Percentiles rank a stretch among this genome's conserved stretches.
phyloP scores from a whole-genome alignment of 1,140 invertebrate genomes.

The Papilio machaon region DNA sequence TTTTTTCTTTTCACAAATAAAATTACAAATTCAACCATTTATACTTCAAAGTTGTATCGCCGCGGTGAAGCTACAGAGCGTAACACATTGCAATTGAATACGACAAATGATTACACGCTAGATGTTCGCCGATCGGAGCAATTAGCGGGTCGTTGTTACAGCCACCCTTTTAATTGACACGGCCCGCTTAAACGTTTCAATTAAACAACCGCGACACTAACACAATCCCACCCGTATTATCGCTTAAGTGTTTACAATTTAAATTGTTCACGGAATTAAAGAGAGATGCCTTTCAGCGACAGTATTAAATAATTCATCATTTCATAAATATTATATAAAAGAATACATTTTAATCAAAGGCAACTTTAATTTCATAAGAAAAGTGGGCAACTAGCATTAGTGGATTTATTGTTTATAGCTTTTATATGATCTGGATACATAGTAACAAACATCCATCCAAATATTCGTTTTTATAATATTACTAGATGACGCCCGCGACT shows the following conservation, averaged over 20 bases:
- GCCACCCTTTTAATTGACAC: conserved; percentile 16
- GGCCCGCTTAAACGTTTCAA: conserved; percentile 33
- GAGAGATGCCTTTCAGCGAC: not conserved
- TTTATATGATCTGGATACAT: no score
- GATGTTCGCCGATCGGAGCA: conserved; percentile 14
- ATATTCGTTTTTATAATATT: no score
- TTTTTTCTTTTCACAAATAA: not conserved
- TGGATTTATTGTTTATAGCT: no score
- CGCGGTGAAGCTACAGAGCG: not conserved
- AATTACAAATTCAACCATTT: not conserved
- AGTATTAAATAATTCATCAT: not conserved
- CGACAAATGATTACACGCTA: conserved; percentile 25
- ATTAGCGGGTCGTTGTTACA: conserved; percentile 33
- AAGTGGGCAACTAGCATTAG: no score
- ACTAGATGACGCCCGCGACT: no score
- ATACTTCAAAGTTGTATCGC: not conserved
- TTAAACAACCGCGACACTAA: conserved; percentile 24
- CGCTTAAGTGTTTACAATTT: conserved; percentile 8
- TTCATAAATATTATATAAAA: not conserved
- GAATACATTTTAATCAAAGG: not conserved
- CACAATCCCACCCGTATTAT: conserved; percentile 24
- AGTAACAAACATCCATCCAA: no score
- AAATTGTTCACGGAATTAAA: conserved; percentile 2
- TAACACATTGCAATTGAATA: conserved; percentile 25
- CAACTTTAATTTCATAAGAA: not conserved